Evolutionary conservation across 2,797 vertebrate genomes (phyloP).

Genomic region (Aotus griseimembra): DNA sequence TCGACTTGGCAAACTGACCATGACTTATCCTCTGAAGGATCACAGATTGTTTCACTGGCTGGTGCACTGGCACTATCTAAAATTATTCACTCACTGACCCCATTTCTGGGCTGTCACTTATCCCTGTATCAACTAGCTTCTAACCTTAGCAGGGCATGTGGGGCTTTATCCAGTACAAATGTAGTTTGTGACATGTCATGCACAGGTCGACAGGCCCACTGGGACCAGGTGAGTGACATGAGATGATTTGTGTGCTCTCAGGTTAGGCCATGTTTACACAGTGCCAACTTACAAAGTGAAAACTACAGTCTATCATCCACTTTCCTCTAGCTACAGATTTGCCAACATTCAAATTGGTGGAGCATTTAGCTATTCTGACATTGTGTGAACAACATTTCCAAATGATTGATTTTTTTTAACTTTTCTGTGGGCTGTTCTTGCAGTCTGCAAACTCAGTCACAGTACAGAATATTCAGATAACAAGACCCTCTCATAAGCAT

Average conservation of each 20-base stretch:
- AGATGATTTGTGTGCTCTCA: not conserved
- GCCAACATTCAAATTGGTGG: not conserved
- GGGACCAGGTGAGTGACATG: not conserved
- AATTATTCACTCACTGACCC: not conserved
- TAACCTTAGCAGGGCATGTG: not conserved
- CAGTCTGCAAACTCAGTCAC: not conserved
- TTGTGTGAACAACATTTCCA: not conserved
- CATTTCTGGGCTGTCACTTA: not conserved
- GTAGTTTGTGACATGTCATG: not conserved
- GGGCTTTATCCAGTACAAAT: not conserved
- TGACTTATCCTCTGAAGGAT: constrained; percentile 46
- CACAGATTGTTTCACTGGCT: not conserved
- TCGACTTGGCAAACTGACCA: not conserved
- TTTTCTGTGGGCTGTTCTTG: not conserved
- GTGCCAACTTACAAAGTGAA: not conserved
- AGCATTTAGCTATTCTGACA: not conserved
- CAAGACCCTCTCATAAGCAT: not conserved
- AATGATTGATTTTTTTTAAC: not conserved
- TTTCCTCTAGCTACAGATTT: not conserved
- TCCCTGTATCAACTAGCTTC: not conserved
- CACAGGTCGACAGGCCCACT: not conserved
- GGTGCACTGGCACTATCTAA: not conserved
- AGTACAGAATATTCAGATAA: constrained; percentile 39
- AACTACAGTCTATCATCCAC: not conserved
- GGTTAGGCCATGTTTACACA: not conserved